These are phyloP conservation scores for Cheilosia scutellata DNA, from an alignment of 2,888 invertebrate genomes.

Conservation along the genomic window DNA sequence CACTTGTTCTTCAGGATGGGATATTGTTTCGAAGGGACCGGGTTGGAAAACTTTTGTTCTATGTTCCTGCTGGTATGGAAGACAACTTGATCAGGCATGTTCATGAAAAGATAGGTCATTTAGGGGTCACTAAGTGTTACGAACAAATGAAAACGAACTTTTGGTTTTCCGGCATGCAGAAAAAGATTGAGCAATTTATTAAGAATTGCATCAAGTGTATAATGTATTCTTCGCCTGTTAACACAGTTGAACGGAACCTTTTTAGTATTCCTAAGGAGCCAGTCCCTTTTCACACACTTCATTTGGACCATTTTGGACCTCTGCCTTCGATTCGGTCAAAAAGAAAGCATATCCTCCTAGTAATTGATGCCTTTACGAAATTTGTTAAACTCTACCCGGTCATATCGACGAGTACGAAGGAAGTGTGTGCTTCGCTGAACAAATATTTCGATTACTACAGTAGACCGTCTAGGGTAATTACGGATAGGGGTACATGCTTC, in stretches of 20 bases:
- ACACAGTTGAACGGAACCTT: background rate
- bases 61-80: no score
- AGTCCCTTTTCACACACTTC: conserved; percentile 9
- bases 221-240: conserved; percentile 78
- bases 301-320: conserved; percentile 9
- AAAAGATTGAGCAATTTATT: conserved; percentile 81
- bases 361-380: conserved; percentile 17
- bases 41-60: no score
- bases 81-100: conserved; percentile 8
- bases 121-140: conserved; percentile 31
- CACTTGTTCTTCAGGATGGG: conserved; percentile 10
- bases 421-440: conserved; percentile 19
- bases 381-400: conserved; percentile 16
- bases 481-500: conserved; percentile 23
- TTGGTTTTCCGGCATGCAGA: conserved; percentile 82
- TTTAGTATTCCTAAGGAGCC: conserved; percentile 12
- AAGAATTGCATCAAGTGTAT: conserved; percentile 82
- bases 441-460: conserved; percentile 36
- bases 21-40: conserved; percentile 4
- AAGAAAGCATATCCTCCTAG: conserved; percentile 20
- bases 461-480: conserved; percentile 76
- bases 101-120: conserved; percentile 27
- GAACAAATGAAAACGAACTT: conserved; percentile 76
- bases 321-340: conserved; percentile 1
- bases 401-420: conserved; percentile 18